A percentile compares a stretch with the other conserved stretches of the same genome.
Conservation (phyloP, 2,888 invertebrate genomes). For the Macrophya alboannulata region DNA sequence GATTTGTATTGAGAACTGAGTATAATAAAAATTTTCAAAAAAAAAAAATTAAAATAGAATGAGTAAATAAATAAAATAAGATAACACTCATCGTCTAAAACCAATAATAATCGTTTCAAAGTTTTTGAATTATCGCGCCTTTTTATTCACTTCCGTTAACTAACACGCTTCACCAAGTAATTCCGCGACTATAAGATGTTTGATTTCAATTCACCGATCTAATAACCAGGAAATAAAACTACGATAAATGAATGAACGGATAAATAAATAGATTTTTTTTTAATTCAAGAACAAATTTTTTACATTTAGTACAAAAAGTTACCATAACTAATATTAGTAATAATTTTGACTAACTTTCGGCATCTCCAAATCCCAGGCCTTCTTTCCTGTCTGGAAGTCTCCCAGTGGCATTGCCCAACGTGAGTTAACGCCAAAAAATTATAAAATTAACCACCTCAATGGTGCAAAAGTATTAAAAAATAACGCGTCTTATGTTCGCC, state of each 20-base stretch:
- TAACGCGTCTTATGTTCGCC: neutral
- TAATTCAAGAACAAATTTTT: neutral
- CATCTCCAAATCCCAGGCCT: slow-evolving; percentile 59
- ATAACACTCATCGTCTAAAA: neutral
- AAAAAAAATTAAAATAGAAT: neutral
- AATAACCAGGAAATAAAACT: neutral
- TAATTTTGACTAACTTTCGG: slow-evolving; percentile 1
- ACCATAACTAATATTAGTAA: neutral
- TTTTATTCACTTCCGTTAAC: neutral
- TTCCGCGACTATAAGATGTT: neutral
- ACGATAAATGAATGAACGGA: neutral
- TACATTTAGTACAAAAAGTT: neutral
- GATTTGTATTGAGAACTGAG: neutral
- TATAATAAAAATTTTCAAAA: too few species aligned
- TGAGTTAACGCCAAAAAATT: slow-evolving; percentile 80
- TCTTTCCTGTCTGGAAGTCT: slow-evolving; percentile 79
- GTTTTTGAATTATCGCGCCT: slow-evolving; percentile 4
- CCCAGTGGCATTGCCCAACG: slow-evolving; percentile 91
- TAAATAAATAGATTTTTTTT: neutral
- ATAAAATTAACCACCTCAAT: neutral
- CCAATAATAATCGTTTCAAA: neutral
- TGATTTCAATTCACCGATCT: neutral
- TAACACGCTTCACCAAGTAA: neutral
- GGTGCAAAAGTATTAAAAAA: neutral
- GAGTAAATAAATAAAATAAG: neutral